Evolutionary conservation across 2,888 invertebrate genomes (phyloP), one percentile per base, ranked within the genome.

Genomic region (Ferrisia virgata): DNA sequence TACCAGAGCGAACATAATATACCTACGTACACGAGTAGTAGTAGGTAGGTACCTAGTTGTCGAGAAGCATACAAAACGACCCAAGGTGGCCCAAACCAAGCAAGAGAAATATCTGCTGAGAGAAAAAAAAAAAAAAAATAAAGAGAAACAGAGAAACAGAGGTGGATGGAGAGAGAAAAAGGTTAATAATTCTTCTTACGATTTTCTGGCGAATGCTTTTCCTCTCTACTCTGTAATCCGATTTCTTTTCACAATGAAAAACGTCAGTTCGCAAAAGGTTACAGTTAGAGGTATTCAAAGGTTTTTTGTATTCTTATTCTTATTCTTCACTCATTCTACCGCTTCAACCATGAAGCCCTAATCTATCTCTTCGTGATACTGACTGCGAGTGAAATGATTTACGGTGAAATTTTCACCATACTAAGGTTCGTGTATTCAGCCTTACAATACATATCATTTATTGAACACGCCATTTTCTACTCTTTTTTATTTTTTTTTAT

Each of bases 211-310:
- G 39, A 39, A 39, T 39, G 11, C 11, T n/a, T 22, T 22, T 2
- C 15, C 47, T 22, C 11, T 22, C 53, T 18, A 53, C 53, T 53
- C 22, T 53, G 22, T 53, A 53, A 64, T 64, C 64, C 28, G 64
- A 64, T 64, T 64, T 64, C 64, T 64, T 64, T 64, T 28, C 15
- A 64, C 64, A 64, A 64, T 64, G 64, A 64, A 64, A 64, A 28
- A 64, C 64, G 28, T 28, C 64, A 28, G 28, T 64, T 64, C 28
- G 28, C 64, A 28, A 64, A 64, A 28, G 64, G 28, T 64, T n/a
- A n/a, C n/a, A n/a, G n/a, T n/a, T 64, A 15, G 31, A 64, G 15
- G 64, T 64, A 64, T 64, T 64, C 64, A 64, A 64, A 64, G 64
- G 64, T 4, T 53, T 53, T 53, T 22, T 25, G 1, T 2, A 9